Base-by-base conservation (phyloP, 92 coral and sea anemone genomes). In the Phenganax marumi region DNA sequence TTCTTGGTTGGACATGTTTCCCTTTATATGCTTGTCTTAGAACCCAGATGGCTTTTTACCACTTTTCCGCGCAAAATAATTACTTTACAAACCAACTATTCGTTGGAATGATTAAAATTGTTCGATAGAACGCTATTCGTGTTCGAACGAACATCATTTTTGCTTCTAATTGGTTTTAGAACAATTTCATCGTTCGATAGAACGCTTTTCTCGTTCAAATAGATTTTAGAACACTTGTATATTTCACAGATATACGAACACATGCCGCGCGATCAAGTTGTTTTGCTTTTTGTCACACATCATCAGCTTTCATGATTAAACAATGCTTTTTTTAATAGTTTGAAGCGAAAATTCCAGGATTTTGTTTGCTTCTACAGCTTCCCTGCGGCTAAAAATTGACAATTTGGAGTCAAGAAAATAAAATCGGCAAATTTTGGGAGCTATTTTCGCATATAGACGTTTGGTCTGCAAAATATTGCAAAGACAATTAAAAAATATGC, bases 401-500 rank as follows among this genome's bases (percentile, higher is more conserved):
- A 23, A 3, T 14, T 52, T 46, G 16, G 25, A 73, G 50, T 21
- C 21, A 64, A 46, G 14, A 52, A 18, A 3, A 11, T 73, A 43
- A 73, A 73, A 73, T 54, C 65, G 47, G 54, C 66, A 55, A 11
- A 22, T 39, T 75, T 13, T 70, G 33, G 12, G 23, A 5, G 25
- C 0, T 14, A 52, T 17, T 6, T 10, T 14, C 47, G 53, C 55
- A 5, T 53, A 39, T 52, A 70, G 52, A 70, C 76, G 39, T 47
- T 47, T 18, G 47, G 54, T 70, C 54, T 50, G 47, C 18, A 7
- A 3, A 39, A 16, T 52, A 46, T 46, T 56, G 76, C 3, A 70
- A 12, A 26, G 21, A 25, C 82, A 77, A 77, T 77, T 61, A 77
- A 77, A 60, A 62, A 77, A 33, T 77, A 77, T 77, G 82, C 82